Conservation (phyloP, 2,797 vertebrate species). For the Erpetoichthys calabaricus region DNA sequence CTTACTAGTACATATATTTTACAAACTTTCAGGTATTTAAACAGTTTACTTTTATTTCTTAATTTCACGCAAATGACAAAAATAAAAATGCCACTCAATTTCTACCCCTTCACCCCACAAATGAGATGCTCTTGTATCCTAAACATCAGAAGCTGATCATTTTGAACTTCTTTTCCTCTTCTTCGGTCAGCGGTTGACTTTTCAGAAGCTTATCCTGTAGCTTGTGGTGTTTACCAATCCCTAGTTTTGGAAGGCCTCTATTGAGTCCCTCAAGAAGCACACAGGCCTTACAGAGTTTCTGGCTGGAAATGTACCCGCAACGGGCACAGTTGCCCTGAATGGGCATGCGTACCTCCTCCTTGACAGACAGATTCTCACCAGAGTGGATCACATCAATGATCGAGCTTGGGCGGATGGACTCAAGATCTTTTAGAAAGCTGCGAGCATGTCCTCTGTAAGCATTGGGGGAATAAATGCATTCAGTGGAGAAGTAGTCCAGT, state of each 20-base stretch:
- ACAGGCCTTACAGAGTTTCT: slow-evolving; percentile 70
- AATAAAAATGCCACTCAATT: too few relatives aligned
- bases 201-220: slow-evolving; percentile 54
- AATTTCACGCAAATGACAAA: too few relatives aligned
- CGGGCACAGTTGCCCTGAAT: slow-evolving; percentile 55
- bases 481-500: slow-evolving; percentile 79
- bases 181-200: slow-evolving; percentile 43
- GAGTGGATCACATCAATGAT: slow-evolving; percentile 79
- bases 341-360: slow-evolving; percentile 47
- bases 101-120: too few relatives aligned
- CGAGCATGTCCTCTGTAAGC: slow-evolving; percentile 76
- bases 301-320: slow-evolving; percentile 77
- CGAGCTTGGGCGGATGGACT: slow-evolving; percentile 56
- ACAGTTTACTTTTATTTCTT: too few relatives aligned
- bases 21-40: too few relatives aligned
- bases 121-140: too few relatives aligned
- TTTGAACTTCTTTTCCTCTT: slow-evolving; percentile 47
- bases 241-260: slow-evolving; percentile 65
- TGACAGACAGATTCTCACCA: slow-evolving; percentile 64
- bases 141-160: slow-evolving; percentile 40
- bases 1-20: too few relatives aligned
- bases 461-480: slow-evolving; percentile 78
- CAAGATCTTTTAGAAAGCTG: slow-evolving; percentile 63
- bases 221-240: slow-evolving; percentile 68
- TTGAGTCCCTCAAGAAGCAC: slow-evolving; percentile 73